These are phyloP conservation scores for Pandion haliaetus DNA, from an alignment of 2,113 vertebrate species.

Conservation along the genomic window DNA sequence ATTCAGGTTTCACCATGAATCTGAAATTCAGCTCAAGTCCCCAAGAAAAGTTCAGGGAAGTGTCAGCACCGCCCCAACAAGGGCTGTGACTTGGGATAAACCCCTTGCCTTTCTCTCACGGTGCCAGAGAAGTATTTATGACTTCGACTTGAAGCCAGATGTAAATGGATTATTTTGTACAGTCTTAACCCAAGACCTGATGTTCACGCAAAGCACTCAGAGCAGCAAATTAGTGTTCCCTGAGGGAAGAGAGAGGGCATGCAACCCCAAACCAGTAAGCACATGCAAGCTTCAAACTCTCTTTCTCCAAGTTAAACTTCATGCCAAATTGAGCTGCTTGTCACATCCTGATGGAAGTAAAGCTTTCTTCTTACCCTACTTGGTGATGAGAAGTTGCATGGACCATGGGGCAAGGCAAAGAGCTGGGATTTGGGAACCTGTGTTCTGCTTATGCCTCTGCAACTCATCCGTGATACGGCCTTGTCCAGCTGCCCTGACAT, in stretches of 20 bases:
- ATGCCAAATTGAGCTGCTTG: background rate
- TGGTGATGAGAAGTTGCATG: background rate
- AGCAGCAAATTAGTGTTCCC: background rate
- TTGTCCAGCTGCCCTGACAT: background rate
- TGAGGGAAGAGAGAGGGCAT: background rate
- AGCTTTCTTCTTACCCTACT: background rate
- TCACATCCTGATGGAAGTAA: background rate
- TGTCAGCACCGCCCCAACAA: background rate
- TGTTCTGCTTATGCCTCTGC: background rate
- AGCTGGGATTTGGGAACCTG: background rate
- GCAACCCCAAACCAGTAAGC: background rate
- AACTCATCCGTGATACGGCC: accelerated
- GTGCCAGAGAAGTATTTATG: background rate
- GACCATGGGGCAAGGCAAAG: background rate
- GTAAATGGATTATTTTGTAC: background rate
- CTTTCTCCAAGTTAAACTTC: background rate
- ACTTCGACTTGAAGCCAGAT: background rate
- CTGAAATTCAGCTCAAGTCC: background rate
- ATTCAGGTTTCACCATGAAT: background rate
- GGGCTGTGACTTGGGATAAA: background rate
- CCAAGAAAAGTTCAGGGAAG: background rate
- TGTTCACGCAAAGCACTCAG: background rate
- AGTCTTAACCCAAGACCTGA: background rate
- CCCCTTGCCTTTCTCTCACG: background rate
- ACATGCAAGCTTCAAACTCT: background rate